Evolutionary conservation across 2,888 invertebrate genomes (phyloP).

Genomic region (Chymomyza procnemis): DNA sequence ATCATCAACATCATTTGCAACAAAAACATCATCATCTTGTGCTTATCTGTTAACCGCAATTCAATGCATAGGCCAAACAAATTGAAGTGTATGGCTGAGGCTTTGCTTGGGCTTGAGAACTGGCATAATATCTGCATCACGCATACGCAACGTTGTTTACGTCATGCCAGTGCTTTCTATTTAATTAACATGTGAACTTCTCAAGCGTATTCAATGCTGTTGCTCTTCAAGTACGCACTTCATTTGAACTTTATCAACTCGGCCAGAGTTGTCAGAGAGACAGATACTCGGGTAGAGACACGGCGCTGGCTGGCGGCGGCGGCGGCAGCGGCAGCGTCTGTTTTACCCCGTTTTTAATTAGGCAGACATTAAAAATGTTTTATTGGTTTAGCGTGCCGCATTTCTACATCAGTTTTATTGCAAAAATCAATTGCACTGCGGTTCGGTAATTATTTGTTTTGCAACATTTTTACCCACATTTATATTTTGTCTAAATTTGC

Average conservation of each 20-base stretch:
- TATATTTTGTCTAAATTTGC: not conserved
- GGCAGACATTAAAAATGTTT: not conserved
- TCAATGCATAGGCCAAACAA: slow-evolving; percentile 64
- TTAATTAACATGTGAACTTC: slow-evolving; percentile 64
- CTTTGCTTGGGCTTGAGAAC: not conserved
- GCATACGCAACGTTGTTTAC: slow-evolving; percentile 42
- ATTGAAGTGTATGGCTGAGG: slow-evolving; percentile 57
- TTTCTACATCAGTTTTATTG: slow-evolving; percentile 2
- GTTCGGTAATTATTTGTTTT: slow-evolving; percentile 26
- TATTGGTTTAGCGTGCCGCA: not conserved
- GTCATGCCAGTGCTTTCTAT: slow-evolving; percentile 51
- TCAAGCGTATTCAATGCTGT: slow-evolving; percentile 47
- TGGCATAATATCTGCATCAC: slow-evolving; percentile 28
- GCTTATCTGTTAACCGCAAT: slow-evolving; percentile 61
- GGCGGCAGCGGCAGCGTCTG: not conserved
- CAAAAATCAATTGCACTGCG: slow-evolving; percentile 38
- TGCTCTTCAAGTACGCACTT: slow-evolving; percentile 40
- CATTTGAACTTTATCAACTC: slow-evolving; percentile 8
- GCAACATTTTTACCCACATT: not conserved
- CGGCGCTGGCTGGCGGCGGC: too few relatives aligned
- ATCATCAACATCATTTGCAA: not conserved
- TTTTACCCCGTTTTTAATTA: not conserved
- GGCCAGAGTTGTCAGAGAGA: slow-evolving; percentile 1
- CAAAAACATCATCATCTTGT: slow-evolving; percentile 8
- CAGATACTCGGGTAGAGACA: too few relatives aligned